Percentiles rank a stretch among this genome's conserved stretches.
phyloP scores from a whole-genome alignment of 1,140 invertebrate genomes.

The Cardiocondyla obscurior region DNA sequence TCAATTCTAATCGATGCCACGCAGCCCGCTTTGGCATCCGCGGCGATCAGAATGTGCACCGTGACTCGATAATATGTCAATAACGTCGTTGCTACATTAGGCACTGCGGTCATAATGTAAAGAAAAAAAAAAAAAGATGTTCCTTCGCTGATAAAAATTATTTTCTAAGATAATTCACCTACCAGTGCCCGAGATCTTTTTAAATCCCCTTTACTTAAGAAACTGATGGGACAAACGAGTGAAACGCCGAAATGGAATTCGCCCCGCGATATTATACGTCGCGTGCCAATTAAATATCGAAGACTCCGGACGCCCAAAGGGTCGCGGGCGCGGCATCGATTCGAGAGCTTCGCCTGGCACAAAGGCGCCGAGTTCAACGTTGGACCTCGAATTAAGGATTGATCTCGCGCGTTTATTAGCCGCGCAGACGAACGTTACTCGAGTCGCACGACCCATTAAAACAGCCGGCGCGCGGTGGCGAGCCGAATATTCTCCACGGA shows the following conservation, averaged over 20 bases:
- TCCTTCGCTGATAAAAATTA: neutral
- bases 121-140: no score
- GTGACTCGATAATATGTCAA: neutral
- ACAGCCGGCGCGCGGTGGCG: neutral
- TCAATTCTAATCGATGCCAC: neutral
- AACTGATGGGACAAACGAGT: neutral
- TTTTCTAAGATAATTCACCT: neutral
- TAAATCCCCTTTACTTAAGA: neutral
- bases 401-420: constrained; percentile 59
- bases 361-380: constrained; percentile 20
- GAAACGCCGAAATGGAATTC: constrained; percentile 63
- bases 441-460: neutral
- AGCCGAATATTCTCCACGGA: constrained; percentile 22
- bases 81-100: neutral
- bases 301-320: constrained; percentile 33
- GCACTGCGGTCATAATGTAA: neutral
- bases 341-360: constrained; percentile 34
- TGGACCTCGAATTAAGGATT: constrained; percentile 28
- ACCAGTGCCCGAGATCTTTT: neutral
- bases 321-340: constrained; percentile 39
- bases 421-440: constrained; percentile 29
- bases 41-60: no score
- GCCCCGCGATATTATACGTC: constrained; percentile 43
- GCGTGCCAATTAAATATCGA: constrained; percentile 54
- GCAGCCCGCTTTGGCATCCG: no score